phyloP scores from a whole-genome alignment of 2,797 vertebrate genomes.

The Euphonia xanthogaster region DNA sequence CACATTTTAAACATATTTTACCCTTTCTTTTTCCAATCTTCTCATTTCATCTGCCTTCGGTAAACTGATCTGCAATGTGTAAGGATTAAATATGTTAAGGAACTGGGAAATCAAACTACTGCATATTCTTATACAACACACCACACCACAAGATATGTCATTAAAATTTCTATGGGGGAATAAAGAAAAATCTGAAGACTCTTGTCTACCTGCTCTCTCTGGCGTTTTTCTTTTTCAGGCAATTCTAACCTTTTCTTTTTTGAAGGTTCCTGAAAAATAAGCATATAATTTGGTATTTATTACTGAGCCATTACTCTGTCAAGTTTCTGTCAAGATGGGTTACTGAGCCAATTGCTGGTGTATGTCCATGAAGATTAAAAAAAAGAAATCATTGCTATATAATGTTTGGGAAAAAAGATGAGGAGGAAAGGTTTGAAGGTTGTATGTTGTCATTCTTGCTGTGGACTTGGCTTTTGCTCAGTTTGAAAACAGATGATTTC shows the following conservation, averaged over 20 bases:
- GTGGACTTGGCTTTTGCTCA: constrained; percentile 10
- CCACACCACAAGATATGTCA: background rate
- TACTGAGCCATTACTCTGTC: background rate
- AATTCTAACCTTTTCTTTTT: constrained; percentile 87
- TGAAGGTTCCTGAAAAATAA: constrained; percentile 82
- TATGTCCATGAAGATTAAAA: background rate
- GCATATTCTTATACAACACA: background rate
- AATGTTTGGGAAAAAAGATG: constrained; percentile 51
- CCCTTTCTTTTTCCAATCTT: constrained; percentile 91
- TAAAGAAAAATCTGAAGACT: background rate
- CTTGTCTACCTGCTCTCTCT: constrained; percentile 86
- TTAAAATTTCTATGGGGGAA: background rate
- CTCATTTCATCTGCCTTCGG: constrained; percentile 89
- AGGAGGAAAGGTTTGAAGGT: constrained; percentile 70
- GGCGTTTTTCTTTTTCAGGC: constrained; percentile 88
- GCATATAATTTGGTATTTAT: constrained; percentile 27
- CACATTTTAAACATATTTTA: constrained; percentile 67
- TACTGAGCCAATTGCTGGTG: background rate
- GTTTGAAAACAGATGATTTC: constrained; percentile 61
- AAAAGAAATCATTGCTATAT: background rate
- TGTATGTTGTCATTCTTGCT: background rate
- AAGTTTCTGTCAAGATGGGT: background rate
- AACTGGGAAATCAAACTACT: background rate
- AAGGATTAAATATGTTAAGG: constrained; percentile 49
- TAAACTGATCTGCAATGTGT: constrained; percentile 81